Percentiles rank a stretch among this genome's conserved stretches.
Conservation (phyloP, 2,797 vertebrate species). For the Notoglanidium macrostoma region DNA sequence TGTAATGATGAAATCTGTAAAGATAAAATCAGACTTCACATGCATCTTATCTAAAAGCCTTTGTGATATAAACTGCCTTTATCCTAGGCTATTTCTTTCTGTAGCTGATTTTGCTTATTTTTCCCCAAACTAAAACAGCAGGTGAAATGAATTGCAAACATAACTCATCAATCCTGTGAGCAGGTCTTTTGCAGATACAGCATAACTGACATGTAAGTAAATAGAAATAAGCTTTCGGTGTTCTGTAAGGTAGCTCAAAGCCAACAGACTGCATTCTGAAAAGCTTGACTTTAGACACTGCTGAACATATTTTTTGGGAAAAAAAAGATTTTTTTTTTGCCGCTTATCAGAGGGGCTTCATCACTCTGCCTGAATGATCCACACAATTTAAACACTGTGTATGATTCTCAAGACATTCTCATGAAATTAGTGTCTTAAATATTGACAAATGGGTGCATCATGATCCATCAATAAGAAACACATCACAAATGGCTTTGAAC, state of each 20-base stretch:
- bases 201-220: background rate
- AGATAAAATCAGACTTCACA: constrained; percentile 1
- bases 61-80: background rate
- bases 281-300: background rate
- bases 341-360: background rate
- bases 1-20: background rate
- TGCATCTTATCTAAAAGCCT: background rate
- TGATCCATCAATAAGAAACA: background rate
- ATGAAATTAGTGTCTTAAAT: background rate
- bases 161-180: background rate
- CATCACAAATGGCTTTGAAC: background rate
- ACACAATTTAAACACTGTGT: background rate
- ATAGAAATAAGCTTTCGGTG: background rate
- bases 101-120: background rate
- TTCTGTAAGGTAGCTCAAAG: background rate
- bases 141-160: background rate
- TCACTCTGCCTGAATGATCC: background rate
- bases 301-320: background rate
- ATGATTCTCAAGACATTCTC: background rate
- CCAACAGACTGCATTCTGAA: background rate
- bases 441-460: background rate
- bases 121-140: background rate
- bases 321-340: no score
- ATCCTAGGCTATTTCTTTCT: background rate
- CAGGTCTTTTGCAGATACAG: background rate